Conservation (phyloP, 2,888 invertebrate genomes). For the Orthonevra nobilis region DNA sequence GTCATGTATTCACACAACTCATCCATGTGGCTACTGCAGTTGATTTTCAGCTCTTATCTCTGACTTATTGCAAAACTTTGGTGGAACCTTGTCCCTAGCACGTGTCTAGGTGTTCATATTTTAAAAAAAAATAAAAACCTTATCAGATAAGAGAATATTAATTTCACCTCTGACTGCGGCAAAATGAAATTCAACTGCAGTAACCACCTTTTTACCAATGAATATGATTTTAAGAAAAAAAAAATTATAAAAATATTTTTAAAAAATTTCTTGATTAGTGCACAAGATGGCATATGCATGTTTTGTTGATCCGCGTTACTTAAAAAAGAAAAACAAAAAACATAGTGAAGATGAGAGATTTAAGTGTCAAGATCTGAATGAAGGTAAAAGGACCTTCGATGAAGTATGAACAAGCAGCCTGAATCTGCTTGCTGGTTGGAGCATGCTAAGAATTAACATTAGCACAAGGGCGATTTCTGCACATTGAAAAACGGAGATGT, state of each 20-base stretch:
- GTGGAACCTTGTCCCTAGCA: no score
- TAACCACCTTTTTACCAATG: constrained; percentile 24
- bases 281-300: no score
- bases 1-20: neutral
- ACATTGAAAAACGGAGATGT: no score
- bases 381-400: no score
- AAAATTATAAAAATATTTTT: constrained; percentile 4
- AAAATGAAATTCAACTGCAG: constrained; percentile 8
- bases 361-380: no score
- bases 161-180: neutral
- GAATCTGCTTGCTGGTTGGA: no score
- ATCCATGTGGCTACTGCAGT: constrained; percentile 30
- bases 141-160: constrained; percentile 1
- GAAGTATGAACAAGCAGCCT: no score
- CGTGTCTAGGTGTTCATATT: no score
- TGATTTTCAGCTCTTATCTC: neutral
- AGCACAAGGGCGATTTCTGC: no score
- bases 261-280: no score
- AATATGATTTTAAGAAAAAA: constrained; percentile 19
- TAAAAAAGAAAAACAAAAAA: neutral
- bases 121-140: neutral
- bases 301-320: no score
- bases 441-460: no score
- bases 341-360: constrained; percentile 5
- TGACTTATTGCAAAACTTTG: neutral